Conservation (phyloP, 1,140 invertebrate genomes). For the Aphaenogaster floridana region DNA sequence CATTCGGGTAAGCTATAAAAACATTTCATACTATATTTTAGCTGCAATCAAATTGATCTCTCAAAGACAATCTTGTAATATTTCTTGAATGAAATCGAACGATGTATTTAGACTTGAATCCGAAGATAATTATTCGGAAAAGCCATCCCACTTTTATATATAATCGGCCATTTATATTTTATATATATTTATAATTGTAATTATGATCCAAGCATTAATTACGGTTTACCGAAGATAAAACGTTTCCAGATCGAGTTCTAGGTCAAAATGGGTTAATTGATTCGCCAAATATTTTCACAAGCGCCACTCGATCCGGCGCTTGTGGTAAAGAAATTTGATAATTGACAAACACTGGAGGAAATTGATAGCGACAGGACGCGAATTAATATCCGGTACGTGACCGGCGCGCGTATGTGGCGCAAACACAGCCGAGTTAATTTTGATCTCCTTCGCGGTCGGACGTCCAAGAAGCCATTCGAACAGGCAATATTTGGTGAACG, state of each 20-base stretch:
- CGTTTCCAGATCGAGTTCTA: not conserved
- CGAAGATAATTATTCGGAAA: not conserved
- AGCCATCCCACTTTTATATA: not conserved
- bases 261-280: conserved; percentile 46
- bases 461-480: conserved; percentile 32
- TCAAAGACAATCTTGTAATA: conserved; percentile 4
- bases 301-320: conserved; percentile 38
- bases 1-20: conserved; percentile 90
- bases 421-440: conserved; percentile 73
- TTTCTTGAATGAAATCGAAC: not conserved
- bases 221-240: not conserved
- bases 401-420: conserved; percentile 57
- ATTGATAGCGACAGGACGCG: conserved; percentile 66
- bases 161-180: not conserved
- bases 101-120: not conserved
- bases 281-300: conserved; percentile 56
- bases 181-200: conserved; percentile 11
- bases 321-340: conserved; percentile 69
- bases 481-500: conserved; percentile 27
- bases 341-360: conserved; percentile 70
- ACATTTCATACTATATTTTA: conserved; percentile 9
- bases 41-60: not conserved
- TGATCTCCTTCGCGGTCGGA: conserved; percentile 52
- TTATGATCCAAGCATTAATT: conserved; percentile 32
- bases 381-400: conserved; percentile 79